Percentiles rank a stretch among this genome's conserved stretches.
These are phyloP conservation scores for Poeciliopsis prolifica DNA, from an alignment of 2,113 vertebrate genomes.

Conservation along the genomic window DNA sequence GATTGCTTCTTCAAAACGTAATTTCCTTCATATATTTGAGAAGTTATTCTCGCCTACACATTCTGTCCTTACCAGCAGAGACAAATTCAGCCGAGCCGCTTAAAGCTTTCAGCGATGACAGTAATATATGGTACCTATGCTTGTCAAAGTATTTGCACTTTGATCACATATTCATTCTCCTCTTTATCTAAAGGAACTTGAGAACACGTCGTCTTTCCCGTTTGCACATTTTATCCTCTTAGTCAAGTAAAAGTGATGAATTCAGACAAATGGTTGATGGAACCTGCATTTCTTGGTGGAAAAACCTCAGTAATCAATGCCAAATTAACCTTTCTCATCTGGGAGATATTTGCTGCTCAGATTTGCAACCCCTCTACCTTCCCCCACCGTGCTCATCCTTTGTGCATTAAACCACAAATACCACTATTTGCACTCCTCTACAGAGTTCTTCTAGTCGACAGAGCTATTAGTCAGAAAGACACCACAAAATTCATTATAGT, in stretches of 20 bases:
- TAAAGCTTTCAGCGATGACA: slow-evolving; percentile 42
- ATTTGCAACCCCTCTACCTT: slow-evolving; percentile 8
- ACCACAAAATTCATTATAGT: slow-evolving; percentile 76
- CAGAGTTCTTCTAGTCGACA: slow-evolving; percentile 71
- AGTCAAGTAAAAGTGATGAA: slow-evolving; percentile 17
- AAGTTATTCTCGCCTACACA: slow-evolving; percentile 44
- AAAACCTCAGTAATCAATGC: slow-evolving; percentile 49
- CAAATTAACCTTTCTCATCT: slow-evolving; percentile 65
- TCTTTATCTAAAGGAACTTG: slow-evolving; percentile 9
- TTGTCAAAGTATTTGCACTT: background rate
- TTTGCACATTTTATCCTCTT: slow-evolving; percentile 23
- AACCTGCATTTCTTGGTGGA: slow-evolving; percentile 22
- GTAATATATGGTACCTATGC: slow-evolving; percentile 1
- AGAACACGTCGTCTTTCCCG: slow-evolving; percentile 33
- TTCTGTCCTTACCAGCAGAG: slow-evolving; percentile 14
- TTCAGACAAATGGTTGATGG: background rate
- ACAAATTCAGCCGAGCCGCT: slow-evolving; percentile 14
- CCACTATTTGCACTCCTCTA: slow-evolving; percentile 59
- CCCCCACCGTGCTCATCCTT: slow-evolving; percentile 46
- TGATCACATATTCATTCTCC: slow-evolving; percentile 33
- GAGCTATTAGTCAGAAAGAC: slow-evolving; percentile 73
- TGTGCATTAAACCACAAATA: slow-evolving; percentile 73
- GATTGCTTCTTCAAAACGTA: background rate
- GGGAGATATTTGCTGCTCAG: slow-evolving; percentile 48
- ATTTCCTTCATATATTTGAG: slow-evolving; percentile 33